These are phyloP conservation scores for Platygyra sinensis DNA, from an alignment of 64 coral and sea anemone species.

Conservation along the genomic window DNA sequence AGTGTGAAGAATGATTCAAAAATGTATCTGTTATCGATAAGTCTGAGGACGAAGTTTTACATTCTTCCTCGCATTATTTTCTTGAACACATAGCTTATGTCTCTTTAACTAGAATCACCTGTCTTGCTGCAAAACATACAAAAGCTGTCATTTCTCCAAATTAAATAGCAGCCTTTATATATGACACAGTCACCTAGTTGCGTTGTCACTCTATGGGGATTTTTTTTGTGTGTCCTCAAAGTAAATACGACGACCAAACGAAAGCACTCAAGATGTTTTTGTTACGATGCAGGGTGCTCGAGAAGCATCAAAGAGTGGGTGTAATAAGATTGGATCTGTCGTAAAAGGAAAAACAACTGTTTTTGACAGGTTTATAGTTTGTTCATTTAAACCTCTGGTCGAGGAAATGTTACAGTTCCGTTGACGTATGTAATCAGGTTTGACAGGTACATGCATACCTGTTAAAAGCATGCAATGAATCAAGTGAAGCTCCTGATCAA, in stretches of 20 bases:
- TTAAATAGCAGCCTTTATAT: not conserved
- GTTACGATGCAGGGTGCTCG: not conserved
- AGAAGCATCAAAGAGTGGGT: not conserved
- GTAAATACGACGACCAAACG: not conserved
- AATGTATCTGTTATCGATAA: no score
- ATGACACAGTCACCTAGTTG: slow-evolving; percentile 1
- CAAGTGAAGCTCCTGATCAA: no score
- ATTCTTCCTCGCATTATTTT: not conserved
- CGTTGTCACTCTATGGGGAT: not conserved
- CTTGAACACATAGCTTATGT: not conserved
- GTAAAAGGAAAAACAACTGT: not conserved
- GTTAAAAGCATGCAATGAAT: no score
- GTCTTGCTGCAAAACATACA: not conserved
- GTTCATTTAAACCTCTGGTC: no score
- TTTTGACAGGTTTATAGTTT: not conserved
- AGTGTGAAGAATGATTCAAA: no score
- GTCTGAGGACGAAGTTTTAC: no score
- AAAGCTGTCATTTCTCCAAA: not conserved
- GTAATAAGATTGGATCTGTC: not conserved
- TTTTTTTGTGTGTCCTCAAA: not conserved
- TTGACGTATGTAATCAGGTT: no score
- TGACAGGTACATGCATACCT: no score
- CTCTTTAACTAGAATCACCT: not conserved
- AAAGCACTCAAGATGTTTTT: not conserved
- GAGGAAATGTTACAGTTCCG: no score